phyloP scores from a whole-genome alignment of 2,888 invertebrate species.

The Heliconius ethilla region DNA sequence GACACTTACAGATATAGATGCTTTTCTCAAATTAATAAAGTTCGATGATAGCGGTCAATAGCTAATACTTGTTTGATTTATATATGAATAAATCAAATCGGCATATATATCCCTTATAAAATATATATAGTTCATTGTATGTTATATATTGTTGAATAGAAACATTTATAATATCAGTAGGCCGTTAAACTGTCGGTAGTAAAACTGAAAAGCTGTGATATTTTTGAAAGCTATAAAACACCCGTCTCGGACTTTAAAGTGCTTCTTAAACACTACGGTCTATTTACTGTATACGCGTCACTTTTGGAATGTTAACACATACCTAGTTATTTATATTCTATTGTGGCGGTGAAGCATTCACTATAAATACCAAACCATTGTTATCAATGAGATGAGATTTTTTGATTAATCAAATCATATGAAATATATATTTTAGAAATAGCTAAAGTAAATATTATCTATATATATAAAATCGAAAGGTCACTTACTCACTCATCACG shows the following conservation, averaged over 20 bases:
- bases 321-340: conserved; percentile 41
- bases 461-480: too few relatives aligned
- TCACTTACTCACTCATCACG: too few relatives aligned
- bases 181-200: conserved; percentile 51
- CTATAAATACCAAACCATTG: conserved; percentile 32
- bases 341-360: conserved; percentile 37
- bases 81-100: not conserved
- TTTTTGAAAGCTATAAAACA: conserved; percentile 54
- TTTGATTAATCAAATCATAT: too few relatives aligned
- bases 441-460: not conserved
- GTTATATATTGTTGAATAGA: conserved; percentile 44
- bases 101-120: not conserved
- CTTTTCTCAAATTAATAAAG: not conserved
- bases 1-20: too few relatives aligned
- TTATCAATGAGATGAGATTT: conserved; percentile 2
- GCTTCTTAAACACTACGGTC: conserved; percentile 51
- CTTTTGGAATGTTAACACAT: conserved; percentile 43
- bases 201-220: conserved; percentile 53
- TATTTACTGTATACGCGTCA: conserved; percentile 47
- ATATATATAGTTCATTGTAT: conserved; percentile 18
- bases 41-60: not conserved
- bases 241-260: conserved; percentile 53
- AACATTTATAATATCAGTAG: conserved; percentile 48
- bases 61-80: not conserved
- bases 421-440: too few relatives aligned